Evolutionary conservation across 2,797 vertebrate genomes (phyloP), one percentile per base, ranked within the genome.

Genomic region (Coranthus polyacanthus): DNA sequence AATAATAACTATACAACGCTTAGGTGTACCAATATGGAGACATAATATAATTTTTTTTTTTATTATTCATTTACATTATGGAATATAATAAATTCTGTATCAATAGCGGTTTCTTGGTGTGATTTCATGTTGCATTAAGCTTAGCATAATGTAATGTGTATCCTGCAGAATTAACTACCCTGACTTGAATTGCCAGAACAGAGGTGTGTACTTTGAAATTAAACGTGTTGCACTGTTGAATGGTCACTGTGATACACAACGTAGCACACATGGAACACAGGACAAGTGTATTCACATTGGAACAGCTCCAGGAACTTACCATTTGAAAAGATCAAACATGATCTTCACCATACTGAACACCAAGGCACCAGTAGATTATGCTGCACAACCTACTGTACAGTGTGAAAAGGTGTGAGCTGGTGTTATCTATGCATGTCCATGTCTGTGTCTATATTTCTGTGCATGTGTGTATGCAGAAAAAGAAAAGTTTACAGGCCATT

Each of bases 191-290:
- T 76, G 82, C 86, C 88, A 91, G 87, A 88, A 78, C 45, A 82
- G 62, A 84, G 41, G 41, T 69, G 49, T 63, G 50, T 60, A 46
- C 26, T 73, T 78, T 41, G n/a, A 85, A 87, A 69, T 43, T 61
- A 76, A 81, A 89, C 39, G 83, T 78, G 75, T 72, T 72, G 79
- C 69, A 63, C 55, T 76, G 88, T 86, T 85, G 85, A 88, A 92
- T 90, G 88, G 85, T 84, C 86, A 92, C 72, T 46, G 83, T 88
- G 90, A 88, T 86, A 83, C 88, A 93, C 91, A 88, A 87, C 85
- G 86, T 86, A 90, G 90, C 92, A 88, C 85, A 91, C 85, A 92
- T 91, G 91, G 84, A 85, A 92, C 90, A 93, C 85, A 88, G 81
- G 82, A 87, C 88, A 46, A 83, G 89, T 84, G 84, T 91, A 75